These are phyloP conservation scores for Drosophila mauritiana DNA, from an alignment of 1,140 invertebrate genomes.

Conservation along the genomic window DNA sequence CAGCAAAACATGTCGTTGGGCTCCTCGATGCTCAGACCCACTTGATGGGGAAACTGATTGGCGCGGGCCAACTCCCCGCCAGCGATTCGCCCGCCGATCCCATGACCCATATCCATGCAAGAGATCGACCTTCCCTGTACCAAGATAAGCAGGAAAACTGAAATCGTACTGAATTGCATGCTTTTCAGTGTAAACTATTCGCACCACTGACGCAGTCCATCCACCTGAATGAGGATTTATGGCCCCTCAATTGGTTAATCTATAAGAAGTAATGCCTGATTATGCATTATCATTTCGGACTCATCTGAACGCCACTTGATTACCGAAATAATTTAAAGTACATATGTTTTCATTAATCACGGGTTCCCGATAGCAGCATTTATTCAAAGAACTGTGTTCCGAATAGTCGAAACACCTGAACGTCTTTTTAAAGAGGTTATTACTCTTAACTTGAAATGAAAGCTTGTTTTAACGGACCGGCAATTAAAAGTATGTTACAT, in stretches of 20 bases:
- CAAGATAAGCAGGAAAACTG: slow-evolving; percentile 10
- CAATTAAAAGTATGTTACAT: background rate
- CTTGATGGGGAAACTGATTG: slow-evolving; percentile 75
- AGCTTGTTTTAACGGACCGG: background rate
- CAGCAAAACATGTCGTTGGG: slow-evolving; percentile 40
- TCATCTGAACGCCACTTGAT: slow-evolving; percentile 53
- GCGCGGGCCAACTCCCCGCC: slow-evolving; percentile 54
- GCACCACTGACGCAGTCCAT: slow-evolving; percentile 22
- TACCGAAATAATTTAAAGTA: slow-evolving; percentile 32
- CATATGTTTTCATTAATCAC: slow-evolving; percentile 28
- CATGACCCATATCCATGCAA: slow-evolving; percentile 17
- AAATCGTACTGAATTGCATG: slow-evolving; percentile 32
- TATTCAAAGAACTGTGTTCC: background rate
- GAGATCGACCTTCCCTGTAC: background rate
- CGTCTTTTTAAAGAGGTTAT: too few species aligned
- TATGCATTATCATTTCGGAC: slow-evolving; percentile 18
- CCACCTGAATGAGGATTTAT: slow-evolving; percentile 30
- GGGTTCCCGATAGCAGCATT: slow-evolving; percentile 8
- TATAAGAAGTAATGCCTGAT: slow-evolving; percentile 32
- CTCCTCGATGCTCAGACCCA: slow-evolving; percentile 58
- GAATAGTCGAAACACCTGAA: too few species aligned
- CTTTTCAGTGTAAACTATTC: slow-evolving; percentile 4
- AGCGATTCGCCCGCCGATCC: slow-evolving; percentile 62
- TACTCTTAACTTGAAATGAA: background rate
- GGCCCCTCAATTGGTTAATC: slow-evolving; percentile 33